A percentile compares a stretch with the other conserved stretches of the same genome.
These are phyloP conservation scores for Orgyia antiqua DNA, from an alignment of 2,888 invertebrate genomes.

Conservation along the genomic window DNA sequence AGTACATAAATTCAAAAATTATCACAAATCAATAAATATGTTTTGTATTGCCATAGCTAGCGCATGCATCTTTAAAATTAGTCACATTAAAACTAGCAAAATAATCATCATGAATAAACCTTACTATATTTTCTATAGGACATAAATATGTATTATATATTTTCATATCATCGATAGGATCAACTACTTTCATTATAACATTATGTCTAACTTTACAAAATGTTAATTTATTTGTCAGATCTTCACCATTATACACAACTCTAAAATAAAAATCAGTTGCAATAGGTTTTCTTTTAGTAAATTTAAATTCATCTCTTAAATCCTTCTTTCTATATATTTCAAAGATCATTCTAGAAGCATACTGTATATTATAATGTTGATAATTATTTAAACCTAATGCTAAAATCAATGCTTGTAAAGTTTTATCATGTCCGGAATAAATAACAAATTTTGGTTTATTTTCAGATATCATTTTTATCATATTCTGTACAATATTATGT, in stretches of 20 bases:
- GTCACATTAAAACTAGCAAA: slow-evolving; percentile 90
- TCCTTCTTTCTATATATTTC: slow-evolving; percentile 88
- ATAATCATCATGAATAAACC: slow-evolving; percentile 93
- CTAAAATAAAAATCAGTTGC: slow-evolving; percentile 89
- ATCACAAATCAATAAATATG: slow-evolving; percentile 30
- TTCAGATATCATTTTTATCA: slow-evolving; percentile 89
- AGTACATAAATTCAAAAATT: slow-evolving; percentile 13
- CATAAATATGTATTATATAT: slow-evolving; percentile 80
- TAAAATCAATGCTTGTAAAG: slow-evolving; percentile 88
- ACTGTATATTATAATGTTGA: slow-evolving; percentile 85
- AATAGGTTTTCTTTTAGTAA: slow-evolving; percentile 70
- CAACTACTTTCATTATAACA: slow-evolving; percentile 63
- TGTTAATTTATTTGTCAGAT: slow-evolving; percentile 87
- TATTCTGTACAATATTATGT: slow-evolving; percentile 86
- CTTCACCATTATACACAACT: slow-evolving; percentile 90
- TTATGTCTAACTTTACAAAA: slow-evolving; percentile 85
- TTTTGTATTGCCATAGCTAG: slow-evolving; percentile 51
- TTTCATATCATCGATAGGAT: slow-evolving; percentile 53
- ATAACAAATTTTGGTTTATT: slow-evolving; percentile 85
- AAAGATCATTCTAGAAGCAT: slow-evolving; percentile 91
- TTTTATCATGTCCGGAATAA: slow-evolving; percentile 95
- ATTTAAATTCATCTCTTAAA: slow-evolving; percentile 70
- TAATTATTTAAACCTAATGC: slow-evolving; percentile 85
- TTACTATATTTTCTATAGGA: slow-evolving; percentile 90
- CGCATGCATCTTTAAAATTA: slow-evolving; percentile 92